A percentile compares a stretch with the other conserved stretches of the same genome.
phyloP scores from a whole-genome alignment of 2,797 vertebrate species.

The Lepus townsendii region DNA sequence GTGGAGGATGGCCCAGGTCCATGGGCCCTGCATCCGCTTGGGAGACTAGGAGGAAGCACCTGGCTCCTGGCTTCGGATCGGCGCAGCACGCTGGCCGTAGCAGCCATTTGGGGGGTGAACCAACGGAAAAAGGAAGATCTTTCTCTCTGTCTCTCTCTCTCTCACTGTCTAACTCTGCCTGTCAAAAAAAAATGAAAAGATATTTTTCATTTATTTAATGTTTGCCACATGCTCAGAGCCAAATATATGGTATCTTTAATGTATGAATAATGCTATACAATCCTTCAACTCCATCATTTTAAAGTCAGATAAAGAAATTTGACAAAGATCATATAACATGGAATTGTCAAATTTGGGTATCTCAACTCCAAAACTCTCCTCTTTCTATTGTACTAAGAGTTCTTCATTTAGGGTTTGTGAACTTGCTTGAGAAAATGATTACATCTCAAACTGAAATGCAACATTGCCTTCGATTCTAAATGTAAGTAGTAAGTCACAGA shows the following conservation, averaged over 20 bases:
- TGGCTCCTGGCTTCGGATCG: too few relatives aligned
- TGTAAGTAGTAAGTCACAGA: background rate
- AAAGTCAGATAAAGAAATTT: constrained; percentile 46
- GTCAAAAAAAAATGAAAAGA: too few relatives aligned
- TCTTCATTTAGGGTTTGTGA: constrained; percentile 24
- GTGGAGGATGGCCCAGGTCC: too few relatives aligned
- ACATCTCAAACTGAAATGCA: constrained; percentile 32
- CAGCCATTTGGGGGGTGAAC: too few relatives aligned
- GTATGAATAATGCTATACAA: background rate
- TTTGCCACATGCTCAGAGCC: constrained; percentile 25
- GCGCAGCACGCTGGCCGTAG: too few relatives aligned
- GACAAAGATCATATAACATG: constrained; percentile 18
- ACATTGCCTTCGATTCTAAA: constrained; percentile 37
- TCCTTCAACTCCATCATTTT: constrained; percentile 57
- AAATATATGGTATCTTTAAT: constrained; percentile 25
- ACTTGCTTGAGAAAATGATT: constrained; percentile 31
- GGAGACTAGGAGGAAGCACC: too few relatives aligned
- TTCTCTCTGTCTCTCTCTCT: too few relatives aligned
- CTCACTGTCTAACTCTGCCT: too few relatives aligned
- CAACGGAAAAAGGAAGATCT: too few relatives aligned
- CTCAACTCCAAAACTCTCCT: constrained; percentile 1
- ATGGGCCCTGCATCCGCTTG: too few relatives aligned
- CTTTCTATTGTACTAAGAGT: constrained; percentile 11
- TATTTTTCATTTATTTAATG: background rate
- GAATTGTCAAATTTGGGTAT: constrained; percentile 22